Percentiles rank a stretch among this genome's conserved stretches.
These are phyloP conservation scores for Semicossyphus pulcher DNA, from an alignment of 2,113 vertebrate species.

Conservation along the genomic window DNA sequence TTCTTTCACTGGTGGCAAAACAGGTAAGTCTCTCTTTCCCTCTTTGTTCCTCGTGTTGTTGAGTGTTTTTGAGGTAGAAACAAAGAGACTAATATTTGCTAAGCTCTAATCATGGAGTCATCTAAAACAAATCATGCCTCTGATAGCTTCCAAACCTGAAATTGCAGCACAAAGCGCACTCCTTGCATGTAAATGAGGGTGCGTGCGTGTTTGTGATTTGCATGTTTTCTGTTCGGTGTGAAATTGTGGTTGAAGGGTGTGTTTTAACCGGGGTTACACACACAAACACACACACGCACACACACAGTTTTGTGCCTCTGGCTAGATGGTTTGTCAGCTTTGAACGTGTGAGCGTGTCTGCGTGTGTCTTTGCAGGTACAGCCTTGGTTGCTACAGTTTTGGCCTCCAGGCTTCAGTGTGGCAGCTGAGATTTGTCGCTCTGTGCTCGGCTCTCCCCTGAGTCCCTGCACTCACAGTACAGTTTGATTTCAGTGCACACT, in stretches of 20 bases:
- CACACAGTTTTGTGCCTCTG: slow-evolving; percentile 30
- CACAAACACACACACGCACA: neutral
- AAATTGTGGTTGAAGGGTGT: slow-evolving; percentile 39
- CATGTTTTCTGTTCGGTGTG: slow-evolving; percentile 19
- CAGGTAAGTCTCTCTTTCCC: slow-evolving; percentile 53
- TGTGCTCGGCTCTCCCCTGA: slow-evolving; percentile 26
- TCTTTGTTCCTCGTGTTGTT: slow-evolving; percentile 20
- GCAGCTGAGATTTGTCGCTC: slow-evolving; percentile 52
- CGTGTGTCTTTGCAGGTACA: slow-evolving; percentile 49
- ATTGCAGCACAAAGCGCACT: slow-evolving; percentile 4
- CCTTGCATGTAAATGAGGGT: neutral
- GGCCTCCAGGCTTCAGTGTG: slow-evolving; percentile 58
- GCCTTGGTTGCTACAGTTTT: slow-evolving; percentile 32
- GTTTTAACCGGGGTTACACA: slow-evolving; percentile 7
- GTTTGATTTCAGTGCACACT: slow-evolving; percentile 32
- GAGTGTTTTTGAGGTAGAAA: neutral
- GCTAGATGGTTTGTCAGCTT: slow-evolving; percentile 42
- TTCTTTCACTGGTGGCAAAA: neutral
- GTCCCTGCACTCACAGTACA: slow-evolving; percentile 20
- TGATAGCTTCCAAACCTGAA: slow-evolving; percentile 24
- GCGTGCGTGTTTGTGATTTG: neutral
- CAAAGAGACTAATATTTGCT: slow-evolving; percentile 9
- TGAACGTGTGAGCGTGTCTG: slow-evolving; percentile 23
- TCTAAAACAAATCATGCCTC: neutral
- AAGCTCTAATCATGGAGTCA: slow-evolving; percentile 18